Percentiles rank a stretch among this genome's conserved stretches.
phyloP scores from a whole-genome alignment of 2,888 invertebrate genomes.

The Eristalinus sepulchralis region DNA sequence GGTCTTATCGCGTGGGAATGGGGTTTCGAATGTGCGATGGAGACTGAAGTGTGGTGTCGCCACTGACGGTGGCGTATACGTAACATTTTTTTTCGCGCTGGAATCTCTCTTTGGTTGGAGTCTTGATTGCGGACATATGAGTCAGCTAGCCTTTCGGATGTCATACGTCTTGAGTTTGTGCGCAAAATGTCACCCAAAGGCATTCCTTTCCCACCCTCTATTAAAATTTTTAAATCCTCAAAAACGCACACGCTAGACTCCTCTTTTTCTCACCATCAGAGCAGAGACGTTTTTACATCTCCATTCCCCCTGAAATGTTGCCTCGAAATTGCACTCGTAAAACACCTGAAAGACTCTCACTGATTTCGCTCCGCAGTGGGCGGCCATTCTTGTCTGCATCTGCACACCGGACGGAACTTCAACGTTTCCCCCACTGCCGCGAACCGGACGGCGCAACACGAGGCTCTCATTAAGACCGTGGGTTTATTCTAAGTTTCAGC shows the following conservation, averaged over 20 bases:
- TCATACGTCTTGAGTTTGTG: too few species aligned
- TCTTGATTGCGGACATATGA: background rate
- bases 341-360: constrained; percentile 22
- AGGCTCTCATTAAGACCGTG: constrained; percentile 57
- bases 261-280: background rate
- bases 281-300: constrained; percentile 23
- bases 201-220: too few species aligned
- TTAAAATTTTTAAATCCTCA: too few species aligned
- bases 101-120: background rate
- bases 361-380: background rate
- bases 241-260: too few species aligned
- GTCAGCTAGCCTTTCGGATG: too few species aligned
- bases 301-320: constrained; percentile 24
- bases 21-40: background rate
- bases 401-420: background rate
- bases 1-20: background rate
- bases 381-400: background rate
- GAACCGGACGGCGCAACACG: constrained; percentile 21
- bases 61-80: background rate
- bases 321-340: constrained; percentile 51
- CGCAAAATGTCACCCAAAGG: too few species aligned
- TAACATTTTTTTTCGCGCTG: background rate
- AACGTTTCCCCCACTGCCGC: background rate
- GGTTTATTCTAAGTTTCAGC: constrained; percentile 57
- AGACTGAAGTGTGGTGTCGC: background rate